Percentiles rank a stretch among this genome's conserved stretches.
phyloP scores from a whole-genome alignment of 2,888 invertebrate species.

The Neria commutata region DNA sequence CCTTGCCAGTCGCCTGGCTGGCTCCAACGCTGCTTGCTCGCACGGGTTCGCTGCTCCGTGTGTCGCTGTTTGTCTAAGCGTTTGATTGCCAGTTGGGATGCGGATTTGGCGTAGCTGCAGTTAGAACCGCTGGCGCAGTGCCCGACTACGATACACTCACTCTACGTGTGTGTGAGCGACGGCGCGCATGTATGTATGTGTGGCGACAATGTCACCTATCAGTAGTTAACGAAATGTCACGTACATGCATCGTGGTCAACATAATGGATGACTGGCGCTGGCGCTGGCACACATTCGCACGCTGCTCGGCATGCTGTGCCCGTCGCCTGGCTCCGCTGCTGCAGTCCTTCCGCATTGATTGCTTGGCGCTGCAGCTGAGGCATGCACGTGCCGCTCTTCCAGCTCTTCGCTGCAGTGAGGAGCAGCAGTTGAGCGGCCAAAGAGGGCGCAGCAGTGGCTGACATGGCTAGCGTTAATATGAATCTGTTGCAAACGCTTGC shows the following conservation, averaged over 20 bases:
- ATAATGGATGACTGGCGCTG: constrained; percentile 16
- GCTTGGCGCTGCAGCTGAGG: no score
- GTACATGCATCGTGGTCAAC: constrained; percentile 26
- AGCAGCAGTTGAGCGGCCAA: no score
- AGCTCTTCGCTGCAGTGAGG: no score
- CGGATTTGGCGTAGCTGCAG: no score
- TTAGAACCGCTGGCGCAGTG: no score
- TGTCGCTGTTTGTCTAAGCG: neutral
- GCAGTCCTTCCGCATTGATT: neutral
- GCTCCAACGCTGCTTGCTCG: neutral
- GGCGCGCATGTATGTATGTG: neutral
- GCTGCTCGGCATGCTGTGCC: neutral
- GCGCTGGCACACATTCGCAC: neutral
- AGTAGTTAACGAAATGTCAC: constrained; percentile 27
- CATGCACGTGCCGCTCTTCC: no score
- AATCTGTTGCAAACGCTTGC: no score
- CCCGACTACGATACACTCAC: no score
- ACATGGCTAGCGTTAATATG: no score
- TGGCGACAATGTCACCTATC: constrained; percentile 24
- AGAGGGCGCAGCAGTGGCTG: no score
- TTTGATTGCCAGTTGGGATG: neutral
- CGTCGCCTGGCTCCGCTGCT: neutral
- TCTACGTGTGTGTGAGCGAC: neutral
- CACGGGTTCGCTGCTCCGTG: no score
- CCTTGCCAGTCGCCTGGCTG: no score